These are phyloP conservation scores for Calephelis perditalis DNA, from an alignment of 2,888 invertebrate genomes.

Conservation along the genomic window DNA sequence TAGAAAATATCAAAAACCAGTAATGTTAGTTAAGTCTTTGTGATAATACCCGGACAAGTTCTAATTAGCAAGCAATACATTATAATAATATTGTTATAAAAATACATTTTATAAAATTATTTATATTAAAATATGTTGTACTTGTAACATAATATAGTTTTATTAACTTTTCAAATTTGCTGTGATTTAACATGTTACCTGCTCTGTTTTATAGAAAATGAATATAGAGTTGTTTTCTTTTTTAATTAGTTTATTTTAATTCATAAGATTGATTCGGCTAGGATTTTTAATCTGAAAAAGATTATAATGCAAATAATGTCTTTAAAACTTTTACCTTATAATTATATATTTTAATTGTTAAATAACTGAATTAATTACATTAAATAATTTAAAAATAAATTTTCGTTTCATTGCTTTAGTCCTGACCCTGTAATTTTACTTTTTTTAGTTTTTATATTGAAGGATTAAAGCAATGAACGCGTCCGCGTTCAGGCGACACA, in stretches of 20 bases:
- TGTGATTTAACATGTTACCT: neutral
- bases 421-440: constrained; percentile 41
- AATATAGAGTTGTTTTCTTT: no score
- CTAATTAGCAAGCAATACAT: no score
- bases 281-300: neutral
- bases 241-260: no score
- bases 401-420: constrained; percentile 74
- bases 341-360: constrained; percentile 8
- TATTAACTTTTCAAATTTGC: no score
- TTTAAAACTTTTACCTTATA: constrained; percentile 3
- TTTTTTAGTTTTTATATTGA: constrained; percentile 16
- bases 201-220: neutral
- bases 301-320: neutral
- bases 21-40: no score
- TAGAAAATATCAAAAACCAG: no score
- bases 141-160: no score
- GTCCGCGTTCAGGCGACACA: constrained; percentile 30
- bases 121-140: no score
- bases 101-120: no score
- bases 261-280: neutral
- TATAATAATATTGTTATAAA: no score
- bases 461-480: constrained; percentile 74
- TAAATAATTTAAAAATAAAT: constrained; percentile 23
- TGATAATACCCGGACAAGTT: no score
- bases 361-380: constrained; percentile 8